Conservation (phyloP, 2,797 vertebrate genomes). For the Luscinia luscinia region DNA sequence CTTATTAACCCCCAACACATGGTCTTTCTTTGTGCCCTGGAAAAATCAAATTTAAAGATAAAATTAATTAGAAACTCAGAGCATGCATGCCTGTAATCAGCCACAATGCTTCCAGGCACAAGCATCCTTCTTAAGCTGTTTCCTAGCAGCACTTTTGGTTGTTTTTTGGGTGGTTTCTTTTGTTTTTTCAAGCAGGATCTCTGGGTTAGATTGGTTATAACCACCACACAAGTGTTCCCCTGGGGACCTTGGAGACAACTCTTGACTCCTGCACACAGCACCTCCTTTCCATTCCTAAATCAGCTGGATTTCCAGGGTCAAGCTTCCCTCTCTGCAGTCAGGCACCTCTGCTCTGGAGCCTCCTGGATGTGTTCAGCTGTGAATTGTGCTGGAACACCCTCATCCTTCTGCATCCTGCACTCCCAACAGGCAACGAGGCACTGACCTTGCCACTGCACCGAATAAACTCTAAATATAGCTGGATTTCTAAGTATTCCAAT, state of each 20-base stretch:
- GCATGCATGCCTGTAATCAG: rapidly evolving
- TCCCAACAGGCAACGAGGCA: neutral
- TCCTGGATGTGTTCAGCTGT: neutral
- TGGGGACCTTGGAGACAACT: neutral
- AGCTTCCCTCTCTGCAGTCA: rapidly evolving
- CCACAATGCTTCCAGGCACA: neutral
- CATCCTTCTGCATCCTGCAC: neutral
- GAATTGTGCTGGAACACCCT: neutral
- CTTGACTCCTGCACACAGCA: neutral
- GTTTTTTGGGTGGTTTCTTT: rapidly evolving
- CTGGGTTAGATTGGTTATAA: neutral
- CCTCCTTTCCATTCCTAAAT: neutral
- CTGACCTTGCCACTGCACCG: neutral
- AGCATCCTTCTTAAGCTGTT: neutral
- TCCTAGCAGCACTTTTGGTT: neutral
- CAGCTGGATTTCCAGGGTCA: neutral
- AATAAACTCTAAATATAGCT: conserved; percentile 30
- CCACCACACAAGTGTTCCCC: neutral
- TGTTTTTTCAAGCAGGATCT: neutral
- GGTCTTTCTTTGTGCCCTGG: neutral
- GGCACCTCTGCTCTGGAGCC: neutral
- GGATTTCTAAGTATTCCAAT: neutral
- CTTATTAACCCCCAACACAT: neutral
- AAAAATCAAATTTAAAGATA: neutral
- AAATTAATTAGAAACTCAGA: neutral